Base-by-base conservation (phyloP, 1,140 invertebrate species). In the Hyposmocoma kahamanoa region DNA sequence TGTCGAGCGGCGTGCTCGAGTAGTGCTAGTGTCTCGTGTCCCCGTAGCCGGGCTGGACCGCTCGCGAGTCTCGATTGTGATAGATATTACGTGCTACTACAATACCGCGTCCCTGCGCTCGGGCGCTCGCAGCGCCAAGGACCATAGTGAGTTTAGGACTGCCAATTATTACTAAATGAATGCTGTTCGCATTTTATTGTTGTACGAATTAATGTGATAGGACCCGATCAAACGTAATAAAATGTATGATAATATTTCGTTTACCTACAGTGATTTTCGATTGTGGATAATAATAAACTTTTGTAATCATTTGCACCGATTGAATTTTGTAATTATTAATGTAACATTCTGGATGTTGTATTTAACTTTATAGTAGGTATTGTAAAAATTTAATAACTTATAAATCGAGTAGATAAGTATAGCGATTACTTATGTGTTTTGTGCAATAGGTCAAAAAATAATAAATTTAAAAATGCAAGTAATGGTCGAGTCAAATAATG, bases 321-420 rank as follows among this genome's bases (percentile, higher is more conserved):
- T 74, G 69, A 67, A 74, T 80, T 82, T 79, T 84, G 78, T 84
- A 83, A 82, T 82, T 80, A 84, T 75, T 70, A 72, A 80, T 68
- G 70, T 82, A 72, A 72, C 63, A 62, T 78, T 83, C 77, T 81
- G 72, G 68, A 81, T 84, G 81, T 82, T 70, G 77, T 83, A 80
- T 81, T 79, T 82, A 78, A 72, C 62, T 80, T 58, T 67, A 67
- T 75, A 69, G 71, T 67, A 67, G 62, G 62, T 72, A 77, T 71
- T 79, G 71, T 82, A 82, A 75, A 80, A 72, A 76, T 66, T 59
- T 70, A 70, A 72, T 67, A 69, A 82, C 55, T 64, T 76, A 72
- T 75, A 72, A 76, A 71, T 75, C 59, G 56, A 74, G 72, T 80
- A 78, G 72, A 59, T 69, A 65, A 66, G 61, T 55, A 71, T 78